Conservation (phyloP, 2,113 vertebrate genomes). For the Leuciscus idus region DNA sequence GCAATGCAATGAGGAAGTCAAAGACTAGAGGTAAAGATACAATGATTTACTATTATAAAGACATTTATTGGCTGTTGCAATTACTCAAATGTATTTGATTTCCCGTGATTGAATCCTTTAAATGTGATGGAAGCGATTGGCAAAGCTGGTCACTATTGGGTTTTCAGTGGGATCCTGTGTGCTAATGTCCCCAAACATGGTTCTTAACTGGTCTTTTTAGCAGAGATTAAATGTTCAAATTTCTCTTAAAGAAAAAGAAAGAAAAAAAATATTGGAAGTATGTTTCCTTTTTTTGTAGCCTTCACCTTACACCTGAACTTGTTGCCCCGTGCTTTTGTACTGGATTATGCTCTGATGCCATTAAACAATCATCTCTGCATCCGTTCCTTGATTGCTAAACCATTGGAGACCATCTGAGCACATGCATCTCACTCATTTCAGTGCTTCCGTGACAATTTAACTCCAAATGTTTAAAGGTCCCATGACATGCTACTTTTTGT, state of each 20-base stretch:
- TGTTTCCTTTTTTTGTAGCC: background rate
- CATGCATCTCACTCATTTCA: constrained; percentile 10
- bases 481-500: too few species aligned
- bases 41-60: background rate
- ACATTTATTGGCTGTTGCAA: constrained; percentile 3
- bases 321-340: background rate
- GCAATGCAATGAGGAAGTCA: constrained; percentile 10
- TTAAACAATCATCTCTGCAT: constrained; percentile 16
- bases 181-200: background rate
- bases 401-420: background rate
- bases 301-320: background rate
- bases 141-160: background rate
- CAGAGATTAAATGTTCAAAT: too few species aligned
- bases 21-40: constrained; percentile 8
- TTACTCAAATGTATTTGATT: background rate
- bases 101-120: background rate
- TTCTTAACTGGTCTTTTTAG: background rate
- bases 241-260: background rate
- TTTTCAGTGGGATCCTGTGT: background rate
- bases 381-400: background rate
- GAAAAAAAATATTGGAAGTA: background rate
- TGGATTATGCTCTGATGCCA: background rate
- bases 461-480: background rate
- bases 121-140: background rate
- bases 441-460: background rate